Evolutionary conservation across 2,113 vertebrate genomes (phyloP).

Genomic region (Anhinga anhinga): DNA sequence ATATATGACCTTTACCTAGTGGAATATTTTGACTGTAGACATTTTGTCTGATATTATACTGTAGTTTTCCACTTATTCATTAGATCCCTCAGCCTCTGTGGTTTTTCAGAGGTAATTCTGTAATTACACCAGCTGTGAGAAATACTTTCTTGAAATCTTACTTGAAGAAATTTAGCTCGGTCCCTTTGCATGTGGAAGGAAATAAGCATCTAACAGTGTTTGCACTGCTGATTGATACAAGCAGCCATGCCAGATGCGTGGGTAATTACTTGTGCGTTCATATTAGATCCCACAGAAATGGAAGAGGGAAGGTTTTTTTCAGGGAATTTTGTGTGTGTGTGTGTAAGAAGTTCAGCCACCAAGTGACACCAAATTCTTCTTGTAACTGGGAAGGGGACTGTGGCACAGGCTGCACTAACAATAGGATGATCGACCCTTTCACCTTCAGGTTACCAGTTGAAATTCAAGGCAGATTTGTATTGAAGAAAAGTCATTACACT

Average conservation of each 20-base stretch:
- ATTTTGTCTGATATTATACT: not conserved
- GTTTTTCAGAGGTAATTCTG: conserved; percentile 1
- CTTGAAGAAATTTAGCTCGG: not conserved
- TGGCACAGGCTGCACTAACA: not conserved
- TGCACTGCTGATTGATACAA: not conserved
- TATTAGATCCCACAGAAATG: not conserved
- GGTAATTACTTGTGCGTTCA: not conserved
- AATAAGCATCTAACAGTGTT: not conserved
- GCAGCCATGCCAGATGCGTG: not conserved
- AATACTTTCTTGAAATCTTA: not conserved
- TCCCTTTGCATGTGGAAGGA: not conserved
- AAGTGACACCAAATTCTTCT: not conserved
- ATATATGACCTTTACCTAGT: not conserved
- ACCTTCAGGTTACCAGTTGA: not conserved
- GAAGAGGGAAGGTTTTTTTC: not conserved
- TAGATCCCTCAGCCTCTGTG: not conserved
- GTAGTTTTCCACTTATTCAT: not conserved
- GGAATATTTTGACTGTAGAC: not conserved
- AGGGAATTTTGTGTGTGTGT: not conserved
- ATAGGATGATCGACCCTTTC: not conserved
- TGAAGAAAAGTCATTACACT: not conserved
- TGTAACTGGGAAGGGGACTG: not conserved
- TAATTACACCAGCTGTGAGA: conserved; percentile 20
- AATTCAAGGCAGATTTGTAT: conserved; percentile 3
- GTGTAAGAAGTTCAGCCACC: not conserved